Evolutionary conservation across 1,140 invertebrate species (phyloP).

Genomic region (Drosophila ambigua): DNA sequence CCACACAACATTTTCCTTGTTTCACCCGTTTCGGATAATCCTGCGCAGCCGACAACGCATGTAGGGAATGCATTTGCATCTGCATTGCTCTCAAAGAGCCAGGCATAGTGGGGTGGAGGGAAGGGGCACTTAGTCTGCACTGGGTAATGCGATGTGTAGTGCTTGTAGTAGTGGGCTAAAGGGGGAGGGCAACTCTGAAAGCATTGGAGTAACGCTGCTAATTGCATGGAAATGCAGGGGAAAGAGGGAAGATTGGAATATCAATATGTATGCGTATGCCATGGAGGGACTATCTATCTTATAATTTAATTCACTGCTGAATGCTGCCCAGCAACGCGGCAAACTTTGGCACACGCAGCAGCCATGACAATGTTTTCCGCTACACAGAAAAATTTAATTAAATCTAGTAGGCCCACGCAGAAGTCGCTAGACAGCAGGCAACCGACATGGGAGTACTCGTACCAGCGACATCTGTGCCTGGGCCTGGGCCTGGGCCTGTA

Average conservation of each 20-base stretch:
- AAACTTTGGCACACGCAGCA: conserved; percentile 47
- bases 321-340: not conserved
- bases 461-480: too few species aligned
- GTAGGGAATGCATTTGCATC: conserved; percentile 29
- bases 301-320: not conserved
- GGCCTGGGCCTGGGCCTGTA: not conserved
- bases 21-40: not conserved
- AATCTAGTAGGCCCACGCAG: conserved; percentile 65
- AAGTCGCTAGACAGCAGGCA: conserved; percentile 35
- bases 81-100: conserved; percentile 13
- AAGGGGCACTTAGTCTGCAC: not conserved
- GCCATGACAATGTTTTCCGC: conserved; percentile 51
- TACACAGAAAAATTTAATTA: conserved; percentile 71
- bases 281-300: conserved; percentile 19
- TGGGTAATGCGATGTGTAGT: conserved; percentile 11
- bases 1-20: conserved; percentile 15
- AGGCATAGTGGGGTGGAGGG: conserved; percentile 5
- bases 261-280: too few species aligned
- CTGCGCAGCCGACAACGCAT: not conserved
- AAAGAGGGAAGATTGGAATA: too few species aligned
- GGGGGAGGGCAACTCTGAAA: too few species aligned
- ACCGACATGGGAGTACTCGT: conserved; percentile 18
- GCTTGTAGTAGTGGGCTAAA: too few species aligned
- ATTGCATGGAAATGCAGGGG: too few species aligned
- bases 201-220: too few species aligned